Evolutionary conservation across 2,113 vertebrate species (phyloP).

Genomic region (Saguinus midas): DNA sequence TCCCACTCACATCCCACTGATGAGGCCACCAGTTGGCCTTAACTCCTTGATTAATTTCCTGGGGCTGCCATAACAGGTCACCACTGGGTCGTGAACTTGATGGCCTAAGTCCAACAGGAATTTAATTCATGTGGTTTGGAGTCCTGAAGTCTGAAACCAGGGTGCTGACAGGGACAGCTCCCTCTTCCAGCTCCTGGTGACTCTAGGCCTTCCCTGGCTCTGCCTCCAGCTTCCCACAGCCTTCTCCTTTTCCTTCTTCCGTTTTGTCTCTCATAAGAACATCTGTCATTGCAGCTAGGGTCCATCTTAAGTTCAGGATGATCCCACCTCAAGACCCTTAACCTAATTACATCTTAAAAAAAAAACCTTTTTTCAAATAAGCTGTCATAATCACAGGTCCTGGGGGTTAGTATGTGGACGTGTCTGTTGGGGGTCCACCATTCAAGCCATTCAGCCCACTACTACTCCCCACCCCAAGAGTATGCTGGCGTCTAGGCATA

Average conservation of each 20-base stretch:
- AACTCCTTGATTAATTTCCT: background rate
- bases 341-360: background rate
- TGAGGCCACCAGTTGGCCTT: background rate
- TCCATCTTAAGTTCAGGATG: background rate
- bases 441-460: background rate
- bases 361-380: background rate
- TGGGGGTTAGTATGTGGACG: background rate
- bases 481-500: too few species aligned
- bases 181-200: background rate
- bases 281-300: background rate
- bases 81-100: too few species aligned
- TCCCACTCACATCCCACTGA: background rate
- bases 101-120: background rate
- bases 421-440: background rate
- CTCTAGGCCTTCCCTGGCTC: background rate
- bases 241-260: background rate
- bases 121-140: background rate
- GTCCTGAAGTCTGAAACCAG: background rate
- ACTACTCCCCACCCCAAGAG: background rate
- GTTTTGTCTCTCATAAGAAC: background rate
- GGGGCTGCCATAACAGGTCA: rapidly evolving
- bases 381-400: background rate
- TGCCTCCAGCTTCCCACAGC: background rate
- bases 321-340: background rate
- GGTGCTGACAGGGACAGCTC: background rate